Conservation (phyloP, 2,797 vertebrate species). For the Apodemus agrarius region DNA sequence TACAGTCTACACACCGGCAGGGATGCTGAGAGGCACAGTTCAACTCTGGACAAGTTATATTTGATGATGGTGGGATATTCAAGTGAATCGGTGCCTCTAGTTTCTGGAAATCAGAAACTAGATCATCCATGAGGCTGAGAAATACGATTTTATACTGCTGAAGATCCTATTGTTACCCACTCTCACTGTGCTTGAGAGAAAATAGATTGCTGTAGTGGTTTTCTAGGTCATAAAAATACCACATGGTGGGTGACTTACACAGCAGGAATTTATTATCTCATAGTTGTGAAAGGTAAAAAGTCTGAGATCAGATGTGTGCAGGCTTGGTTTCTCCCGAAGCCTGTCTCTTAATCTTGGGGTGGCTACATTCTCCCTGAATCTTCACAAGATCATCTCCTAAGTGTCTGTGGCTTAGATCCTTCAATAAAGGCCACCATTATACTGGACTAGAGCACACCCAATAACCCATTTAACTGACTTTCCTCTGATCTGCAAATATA, state of each 20-base stretch:
- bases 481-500: not conserved
- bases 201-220: not conserved
- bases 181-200: not conserved
- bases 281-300: not conserved
- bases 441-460: not conserved
- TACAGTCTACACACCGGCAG: not conserved
- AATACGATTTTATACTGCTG: not conserved
- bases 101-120: constrained; percentile 11
- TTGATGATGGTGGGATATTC: not conserved
- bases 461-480: not conserved
- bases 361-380: not conserved
- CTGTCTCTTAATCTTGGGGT: not conserved
- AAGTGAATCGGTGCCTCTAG: not conserved
- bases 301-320: not conserved
- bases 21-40: not conserved
- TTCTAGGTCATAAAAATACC: not conserved
- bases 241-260: not conserved
- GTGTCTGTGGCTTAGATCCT: not conserved
- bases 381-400: not conserved
- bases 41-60: not conserved
- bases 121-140: not conserved
- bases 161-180: not conserved
- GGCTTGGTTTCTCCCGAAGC: not conserved
- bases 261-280: not conserved
- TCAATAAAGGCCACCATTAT: not conserved